Evolutionary conservation across 2,888 invertebrate species (phyloP), one percentile per base, ranked within the genome.

Genomic region (Leptopilina drosophilae): DNA sequence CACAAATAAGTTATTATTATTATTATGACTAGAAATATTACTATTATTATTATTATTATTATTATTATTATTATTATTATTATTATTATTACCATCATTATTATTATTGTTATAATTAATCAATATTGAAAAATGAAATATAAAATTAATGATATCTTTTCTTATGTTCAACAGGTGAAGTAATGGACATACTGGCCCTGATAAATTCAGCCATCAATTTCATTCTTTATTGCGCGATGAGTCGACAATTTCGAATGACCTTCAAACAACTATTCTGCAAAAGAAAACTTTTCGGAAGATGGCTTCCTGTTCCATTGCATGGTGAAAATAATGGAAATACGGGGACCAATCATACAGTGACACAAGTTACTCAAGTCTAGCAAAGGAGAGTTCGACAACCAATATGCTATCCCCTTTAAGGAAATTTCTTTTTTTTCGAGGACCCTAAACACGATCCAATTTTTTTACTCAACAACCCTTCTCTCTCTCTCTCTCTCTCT

Each of bases 181-280:
- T 98, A 78, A 96, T 98, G 95, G 98, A 98, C 92, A 95, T 97
- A 81, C 92, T 98, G 88, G 98, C 98, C 0, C 93, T 98, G 80
- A 93, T 97, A 86, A 98, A 98, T 92, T 97, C 98, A 9, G 96
- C 97, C 0, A 96, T 98, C 80, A 98, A 98, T 92, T 98, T 98
- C 89, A 96, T 98, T 78, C 93, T 98, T 65, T 98, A 98, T 91
- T 98, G 98, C 89, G 94, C 96, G 77, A 98, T 98, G 98, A 98
- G 97, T 82, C 94, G 96, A 82, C 98, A 98, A 93, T 98, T 98
- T 91, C 94, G 98, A 15, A 95, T 94, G 85, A 96, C 96, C 1
- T 97, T 96, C 90, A 93, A 95, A 12, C 94, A 95, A 88, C 92
- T 97, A 87, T 95, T 97, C 88, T 91, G 91, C 83, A 86, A 86